Base-by-base conservation (phyloP, 2,888 invertebrate genomes). In the Adela reaumurella region DNA sequence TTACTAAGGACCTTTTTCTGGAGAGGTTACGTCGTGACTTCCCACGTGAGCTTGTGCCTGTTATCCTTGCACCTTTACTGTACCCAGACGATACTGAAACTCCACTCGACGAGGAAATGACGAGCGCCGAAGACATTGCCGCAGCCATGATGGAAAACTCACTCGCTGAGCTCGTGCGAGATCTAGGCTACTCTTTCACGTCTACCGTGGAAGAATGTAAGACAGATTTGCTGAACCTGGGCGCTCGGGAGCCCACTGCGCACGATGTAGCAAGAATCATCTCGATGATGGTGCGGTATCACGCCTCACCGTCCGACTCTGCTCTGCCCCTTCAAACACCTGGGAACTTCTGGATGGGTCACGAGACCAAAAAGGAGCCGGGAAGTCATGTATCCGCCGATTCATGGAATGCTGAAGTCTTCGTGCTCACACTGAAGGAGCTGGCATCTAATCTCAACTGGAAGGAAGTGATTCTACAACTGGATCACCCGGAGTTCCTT, bases 341-440 rank as follows among this genome's bases (percentile, higher is more conserved):
- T 5, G 85, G 85, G 4, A 83, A 80, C 57, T 87, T 86, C 62
- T 87, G 89, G 81, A 68, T 73, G 65, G 60, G 63, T 16, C 77
- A 81, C 8, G 76, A 80, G 50, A 62, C 71, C n/a, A 81, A 83
- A 55, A 83, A 85, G 53, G 83, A 84, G 43, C 57, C 66, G 0
- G 64, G 64, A 4, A 62, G 78, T 45, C 70, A 66, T 50, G 65
- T 70, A 47, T 48, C 57, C 61, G 61, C 82, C 70, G 65, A 85
- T 64, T 83, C 90, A 3, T 98, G 97, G 97, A 96, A 96, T 67
- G 86, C 94, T 11, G 97, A 97, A 63, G 86, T 94, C 49, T 96
- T 97, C 64, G 90, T 96, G 42, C 92, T 93, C 65, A 88, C 92
- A n/a, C 73, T 96, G 19, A 93, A 94, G 67, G 96, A 97, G 65